Evolutionary conservation across 2,113 vertebrate species (phyloP).

Genomic region (Nerophis ophidion): DNA sequence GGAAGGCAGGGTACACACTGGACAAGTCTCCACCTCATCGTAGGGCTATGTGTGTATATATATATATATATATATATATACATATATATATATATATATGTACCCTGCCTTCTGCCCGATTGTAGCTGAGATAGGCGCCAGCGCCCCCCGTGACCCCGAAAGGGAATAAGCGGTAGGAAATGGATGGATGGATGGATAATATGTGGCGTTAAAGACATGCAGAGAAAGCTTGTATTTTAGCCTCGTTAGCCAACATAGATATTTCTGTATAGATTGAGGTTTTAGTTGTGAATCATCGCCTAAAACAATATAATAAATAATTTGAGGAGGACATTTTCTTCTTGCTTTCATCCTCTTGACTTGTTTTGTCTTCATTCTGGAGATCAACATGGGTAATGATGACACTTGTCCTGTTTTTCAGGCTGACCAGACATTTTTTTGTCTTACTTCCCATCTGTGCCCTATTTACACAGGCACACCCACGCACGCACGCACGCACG

Average conservation of each 20-base stretch:
- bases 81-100: neutral
- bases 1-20: too few species aligned
- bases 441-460: slow-evolving; percentile 68
- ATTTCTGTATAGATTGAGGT: slow-evolving; percentile 32
- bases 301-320: slow-evolving; percentile 18
- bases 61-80: too few species aligned
- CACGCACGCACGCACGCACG: too few species aligned
- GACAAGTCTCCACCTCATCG: too few species aligned
- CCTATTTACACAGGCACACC: slow-evolving; percentile 39
- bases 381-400: slow-evolving; percentile 66
- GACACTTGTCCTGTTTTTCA: slow-evolving; percentile 55
- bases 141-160: too few species aligned
- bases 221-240: slow-evolving; percentile 51
- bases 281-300: slow-evolving; percentile 50
- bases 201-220: slow-evolving; percentile 1
- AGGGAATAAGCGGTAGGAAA: too few species aligned
- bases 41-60: too few species aligned
- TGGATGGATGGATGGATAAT: too few species aligned
- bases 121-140: too few species aligned
- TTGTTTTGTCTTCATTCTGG: slow-evolving; percentile 23
- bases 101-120: too few species aligned
- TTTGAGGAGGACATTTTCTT: too few species aligned
- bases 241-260: slow-evolving; percentile 25
- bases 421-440: slow-evolving; percentile 56
- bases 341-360: slow-evolving; percentile 10